Evolutionary conservation across 2,888 invertebrate species (phyloP).

Genomic region (Dendrolimus houi): DNA sequence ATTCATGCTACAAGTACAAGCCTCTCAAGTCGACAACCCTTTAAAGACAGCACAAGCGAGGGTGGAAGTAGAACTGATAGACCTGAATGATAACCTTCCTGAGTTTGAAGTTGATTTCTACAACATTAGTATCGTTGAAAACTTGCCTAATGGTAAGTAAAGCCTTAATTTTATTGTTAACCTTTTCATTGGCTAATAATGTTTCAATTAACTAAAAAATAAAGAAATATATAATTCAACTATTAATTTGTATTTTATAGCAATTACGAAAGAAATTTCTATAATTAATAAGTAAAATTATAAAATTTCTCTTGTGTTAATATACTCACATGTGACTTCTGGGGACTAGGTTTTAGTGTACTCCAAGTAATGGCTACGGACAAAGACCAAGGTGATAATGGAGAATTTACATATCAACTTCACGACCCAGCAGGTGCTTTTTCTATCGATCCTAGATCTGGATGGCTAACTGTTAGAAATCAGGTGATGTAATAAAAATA

Average conservation of each 20-base stretch:
- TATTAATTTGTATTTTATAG: no score
- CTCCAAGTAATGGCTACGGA: slow-evolving; percentile 85
- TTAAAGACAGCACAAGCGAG: slow-evolving; percentile 84
- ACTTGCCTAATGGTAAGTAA: slow-evolving; percentile 85
- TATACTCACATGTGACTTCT: no score
- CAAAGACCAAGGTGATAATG: slow-evolving; percentile 90
- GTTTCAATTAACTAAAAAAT: no score
- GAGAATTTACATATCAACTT: slow-evolving; percentile 87
- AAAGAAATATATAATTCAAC: no score
- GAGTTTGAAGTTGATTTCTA: slow-evolving; percentile 93
- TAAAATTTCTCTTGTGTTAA: no score
- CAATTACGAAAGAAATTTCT: no score
- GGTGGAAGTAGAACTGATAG: slow-evolving; percentile 83
- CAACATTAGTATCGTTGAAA: slow-evolving; percentile 94
- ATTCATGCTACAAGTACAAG: slow-evolving; percentile 86
- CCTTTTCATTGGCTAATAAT: no score
- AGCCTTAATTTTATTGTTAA: background rate
- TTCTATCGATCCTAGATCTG: slow-evolving; percentile 85
- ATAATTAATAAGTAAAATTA: no score
- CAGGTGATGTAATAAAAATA: slow-evolving; percentile 47
- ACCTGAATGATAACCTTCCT: slow-evolving; percentile 89
- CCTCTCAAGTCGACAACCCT: slow-evolving; percentile 86
- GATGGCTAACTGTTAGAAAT: slow-evolving; percentile 90
- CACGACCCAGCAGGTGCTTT: slow-evolving; percentile 86
- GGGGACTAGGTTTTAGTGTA: slow-evolving; percentile 58